Conservation (phyloP, 1,140 invertebrate species). For the Aethina tumida region DNA sequence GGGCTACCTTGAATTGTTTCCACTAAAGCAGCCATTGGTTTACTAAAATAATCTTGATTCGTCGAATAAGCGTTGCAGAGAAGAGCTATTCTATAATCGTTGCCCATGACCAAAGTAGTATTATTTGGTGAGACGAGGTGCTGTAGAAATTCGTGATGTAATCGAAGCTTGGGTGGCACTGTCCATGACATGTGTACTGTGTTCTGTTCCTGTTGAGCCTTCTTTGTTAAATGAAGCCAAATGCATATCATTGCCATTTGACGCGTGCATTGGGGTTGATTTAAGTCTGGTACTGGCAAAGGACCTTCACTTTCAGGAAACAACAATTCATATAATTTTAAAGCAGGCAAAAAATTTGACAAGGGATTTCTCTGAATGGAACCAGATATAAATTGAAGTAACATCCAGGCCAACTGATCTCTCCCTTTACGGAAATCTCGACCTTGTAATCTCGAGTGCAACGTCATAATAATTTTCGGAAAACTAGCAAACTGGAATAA, state of each 20-base stretch:
- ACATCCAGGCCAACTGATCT: slow-evolving; percentile 94
- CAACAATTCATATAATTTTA: slow-evolving; percentile 83
- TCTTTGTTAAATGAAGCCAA: slow-evolving; percentile 92
- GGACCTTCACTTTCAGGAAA: slow-evolving; percentile 88
- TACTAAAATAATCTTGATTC: slow-evolving; percentile 68
- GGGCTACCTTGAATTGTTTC: slow-evolving; percentile 78
- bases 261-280: slow-evolving; percentile 75
- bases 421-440: slow-evolving; percentile 54
- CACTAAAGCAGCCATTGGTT: slow-evolving; percentile 48
- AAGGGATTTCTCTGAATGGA: slow-evolving; percentile 91
- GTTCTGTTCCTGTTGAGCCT: slow-evolving; percentile 49
- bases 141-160: slow-evolving; percentile 82
- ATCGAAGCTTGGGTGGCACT: slow-evolving; percentile 72
- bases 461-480: slow-evolving; percentile 78
- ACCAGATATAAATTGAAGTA: slow-evolving; percentile 94
- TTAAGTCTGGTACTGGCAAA: slow-evolving; percentile 80
- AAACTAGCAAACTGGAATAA: slow-evolving; percentile 91
- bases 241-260: slow-evolving; percentile 92
- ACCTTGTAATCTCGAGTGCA: slow-evolving; percentile 53
- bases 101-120: slow-evolving; percentile 53
- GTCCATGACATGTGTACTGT: slow-evolving; percentile 45
- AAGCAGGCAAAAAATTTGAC: slow-evolving; percentile 80
- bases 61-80: slow-evolving; percentile 93
- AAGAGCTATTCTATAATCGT: slow-evolving; percentile 82
- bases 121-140: slow-evolving; percentile 66